Evolutionary conservation across 2,888 invertebrate species (phyloP).

Genomic region (Seira ritae): DNA sequence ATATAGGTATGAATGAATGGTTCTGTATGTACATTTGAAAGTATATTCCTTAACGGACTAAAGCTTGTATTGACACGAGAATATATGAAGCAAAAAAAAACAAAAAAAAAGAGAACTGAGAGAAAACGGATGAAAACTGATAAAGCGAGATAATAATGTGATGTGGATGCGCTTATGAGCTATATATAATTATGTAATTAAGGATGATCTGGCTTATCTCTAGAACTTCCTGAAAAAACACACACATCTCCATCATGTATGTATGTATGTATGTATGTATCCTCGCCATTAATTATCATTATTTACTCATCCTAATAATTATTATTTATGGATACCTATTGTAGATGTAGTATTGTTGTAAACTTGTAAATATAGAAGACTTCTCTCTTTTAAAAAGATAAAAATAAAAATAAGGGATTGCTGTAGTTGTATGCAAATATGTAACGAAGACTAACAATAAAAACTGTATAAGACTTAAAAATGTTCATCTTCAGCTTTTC

Average conservation of each 20-base stretch:
- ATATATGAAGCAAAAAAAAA: no score
- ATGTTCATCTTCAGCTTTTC: neutral
- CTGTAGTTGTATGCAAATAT: slow-evolving; percentile 21
- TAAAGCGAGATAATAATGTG: slow-evolving; percentile 46
- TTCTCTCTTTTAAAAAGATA: slow-evolving; percentile 39
- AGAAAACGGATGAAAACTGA: slow-evolving; percentile 47
- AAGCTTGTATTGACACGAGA: slow-evolving; percentile 39
- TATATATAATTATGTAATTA: no score
- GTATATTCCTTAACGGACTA: neutral
- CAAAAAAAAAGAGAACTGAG: slow-evolving; percentile 27
- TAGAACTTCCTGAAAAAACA: neutral
- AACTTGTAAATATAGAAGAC: slow-evolving; percentile 30
- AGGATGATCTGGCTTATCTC: slow-evolving; percentile 10
- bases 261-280: neutral
- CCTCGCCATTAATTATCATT: slow-evolving; percentile 14
- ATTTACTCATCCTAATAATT: neutral
- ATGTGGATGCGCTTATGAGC: no score
- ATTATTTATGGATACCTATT: slow-evolving; percentile 26
- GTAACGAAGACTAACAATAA: slow-evolving; percentile 30
- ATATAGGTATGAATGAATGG: no score
- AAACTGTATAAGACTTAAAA: slow-evolving; percentile 30
- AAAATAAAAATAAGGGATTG: slow-evolving; percentile 47
- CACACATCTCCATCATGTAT: neutral
- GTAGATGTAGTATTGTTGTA: neutral
- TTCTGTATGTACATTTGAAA: slow-evolving; percentile 14